Conservation (phyloP, 2,888 invertebrate species). For the Polydesmus complanatus region DNA sequence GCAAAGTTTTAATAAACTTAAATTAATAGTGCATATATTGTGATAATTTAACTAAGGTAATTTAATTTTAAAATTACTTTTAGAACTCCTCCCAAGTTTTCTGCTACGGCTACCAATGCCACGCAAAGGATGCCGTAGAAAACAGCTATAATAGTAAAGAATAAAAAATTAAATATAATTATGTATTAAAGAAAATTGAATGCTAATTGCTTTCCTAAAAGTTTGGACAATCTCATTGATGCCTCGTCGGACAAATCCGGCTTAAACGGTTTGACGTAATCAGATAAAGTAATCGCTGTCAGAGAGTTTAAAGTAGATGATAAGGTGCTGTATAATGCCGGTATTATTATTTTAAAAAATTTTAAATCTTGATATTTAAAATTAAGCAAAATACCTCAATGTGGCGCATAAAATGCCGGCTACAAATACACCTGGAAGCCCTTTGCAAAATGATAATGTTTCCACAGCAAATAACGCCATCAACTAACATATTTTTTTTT, state of each 20-base stretch:
- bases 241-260: constrained; percentile 52
- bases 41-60: background rate
- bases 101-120: constrained; percentile 68
- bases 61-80: constrained; percentile 46
- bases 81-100: constrained; percentile 70
- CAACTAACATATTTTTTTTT: constrained; percentile 2
- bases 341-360: too few species aligned
- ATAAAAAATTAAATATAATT: too few species aligned
- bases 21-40: too few species aligned
- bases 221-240: constrained; percentile 59
- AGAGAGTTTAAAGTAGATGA: constrained; percentile 35
- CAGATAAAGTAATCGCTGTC: constrained; percentile 32
- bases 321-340: constrained; percentile 28
- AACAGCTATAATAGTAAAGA: constrained; percentile 38
- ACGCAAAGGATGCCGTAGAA: constrained; percentile 61
- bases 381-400: too few species aligned
- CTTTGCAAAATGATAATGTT: constrained; percentile 1
- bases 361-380: background rate
- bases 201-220: too few species aligned
- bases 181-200: too few species aligned
- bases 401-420: constrained; percentile 10
- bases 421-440: constrained; percentile 10
- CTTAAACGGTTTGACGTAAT: constrained; percentile 26
- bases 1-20: background rate
- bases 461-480: constrained; percentile 8